A percentile compares a stretch with the other conserved stretches of the same genome.
These are phyloP conservation scores for Leptinotarsa rubiginosa DNA, from an alignment of 2,888 invertebrate species.

Conservation along the genomic window DNA sequence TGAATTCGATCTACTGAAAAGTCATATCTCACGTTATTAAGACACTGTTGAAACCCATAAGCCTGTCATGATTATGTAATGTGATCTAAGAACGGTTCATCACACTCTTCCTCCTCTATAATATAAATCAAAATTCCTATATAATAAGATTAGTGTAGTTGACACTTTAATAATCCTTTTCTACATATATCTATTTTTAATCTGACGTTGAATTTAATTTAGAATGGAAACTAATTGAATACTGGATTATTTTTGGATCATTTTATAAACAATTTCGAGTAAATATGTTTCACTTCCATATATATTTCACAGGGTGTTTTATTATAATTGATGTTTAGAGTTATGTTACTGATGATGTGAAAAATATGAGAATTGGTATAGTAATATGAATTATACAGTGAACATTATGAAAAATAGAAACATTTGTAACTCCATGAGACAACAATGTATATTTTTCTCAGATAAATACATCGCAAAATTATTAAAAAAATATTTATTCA, in stretches of 20 bases:
- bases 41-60: background rate
- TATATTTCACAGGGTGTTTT: background rate
- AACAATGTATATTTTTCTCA: too few species aligned
- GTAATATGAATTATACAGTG: too few species aligned
- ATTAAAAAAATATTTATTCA: too few species aligned
- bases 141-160: slow-evolving; percentile 2
- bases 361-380: too few species aligned
- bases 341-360: background rate
- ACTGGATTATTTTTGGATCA: slow-evolving; percentile 22
- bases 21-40: too few species aligned
- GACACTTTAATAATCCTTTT: slow-evolving; percentile 2
- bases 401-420: too few species aligned
- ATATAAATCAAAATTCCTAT: slow-evolving; percentile 25
- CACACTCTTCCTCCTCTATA: background rate
- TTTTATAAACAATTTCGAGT: background rate
- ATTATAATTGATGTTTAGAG: background rate
- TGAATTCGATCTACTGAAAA: too few species aligned
- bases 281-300: background rate
- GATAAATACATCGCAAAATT: too few species aligned
- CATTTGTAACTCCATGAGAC: too few species aligned
- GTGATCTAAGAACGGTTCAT: background rate
- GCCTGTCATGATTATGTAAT: background rate
- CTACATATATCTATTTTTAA: slow-evolving; percentile 26
- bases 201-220: slow-evolving; percentile 24
- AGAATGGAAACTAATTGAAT: slow-evolving; percentile 17